Conservation (phyloP, 2,797 vertebrate genomes). For the Molothrus aeneus region DNA sequence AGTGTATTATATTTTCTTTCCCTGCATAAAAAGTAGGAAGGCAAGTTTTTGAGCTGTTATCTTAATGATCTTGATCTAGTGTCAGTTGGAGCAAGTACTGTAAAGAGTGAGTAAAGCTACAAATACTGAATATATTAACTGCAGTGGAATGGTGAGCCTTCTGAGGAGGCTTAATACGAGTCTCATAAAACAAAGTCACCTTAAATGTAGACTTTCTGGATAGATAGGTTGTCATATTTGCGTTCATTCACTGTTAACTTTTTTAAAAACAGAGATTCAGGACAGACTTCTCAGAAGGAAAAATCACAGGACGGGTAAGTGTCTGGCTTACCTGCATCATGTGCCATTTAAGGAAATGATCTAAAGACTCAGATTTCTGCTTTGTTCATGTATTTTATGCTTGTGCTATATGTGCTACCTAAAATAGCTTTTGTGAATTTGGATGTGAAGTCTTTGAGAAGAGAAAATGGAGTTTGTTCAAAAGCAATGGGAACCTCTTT, state of each 20-base stretch:
- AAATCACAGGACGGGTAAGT: conserved; percentile 97
- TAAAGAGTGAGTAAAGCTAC: neutral
- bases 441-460: neutral
- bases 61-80: neutral
- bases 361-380: neutral
- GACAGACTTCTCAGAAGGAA: conserved; percentile 98
- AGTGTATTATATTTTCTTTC: neutral
- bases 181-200: neutral
- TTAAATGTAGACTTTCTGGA: neutral
- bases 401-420: neutral
- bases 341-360: neutral
- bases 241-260: conserved; percentile 11
- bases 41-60: neutral
- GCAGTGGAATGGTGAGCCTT: neutral
- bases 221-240: neutral
- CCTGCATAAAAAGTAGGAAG: neutral
- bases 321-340: conserved; percentile 14
- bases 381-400: neutral
- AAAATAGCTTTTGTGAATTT: neutral
- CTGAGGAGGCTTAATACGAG: neutral
- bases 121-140: neutral
- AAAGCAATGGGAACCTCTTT: neutral
- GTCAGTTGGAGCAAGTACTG: neutral
- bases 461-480: neutral
- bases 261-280: conserved; percentile 89